Evolutionary conservation across 2,888 invertebrate species (phyloP).

Genomic region (Leucophenga maculata): DNA sequence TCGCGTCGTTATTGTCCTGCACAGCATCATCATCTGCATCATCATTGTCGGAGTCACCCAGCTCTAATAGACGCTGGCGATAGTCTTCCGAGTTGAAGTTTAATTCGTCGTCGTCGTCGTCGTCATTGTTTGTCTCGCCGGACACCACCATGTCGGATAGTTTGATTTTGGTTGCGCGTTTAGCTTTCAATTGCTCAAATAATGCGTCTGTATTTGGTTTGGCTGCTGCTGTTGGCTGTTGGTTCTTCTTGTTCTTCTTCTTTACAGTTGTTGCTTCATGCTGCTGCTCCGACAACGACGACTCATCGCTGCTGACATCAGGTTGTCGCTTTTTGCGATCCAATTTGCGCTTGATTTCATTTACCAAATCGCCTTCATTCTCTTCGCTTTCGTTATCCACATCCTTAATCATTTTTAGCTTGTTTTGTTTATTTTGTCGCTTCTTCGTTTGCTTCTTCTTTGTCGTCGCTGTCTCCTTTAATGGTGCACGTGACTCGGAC

Average conservation of each 20-base stretch:
- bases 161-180: constrained; percentile 60
- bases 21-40: constrained; percentile 30
- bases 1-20: constrained; percentile 30
- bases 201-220: constrained; percentile 49
- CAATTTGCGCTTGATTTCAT: constrained; percentile 64
- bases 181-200: constrained; percentile 64
- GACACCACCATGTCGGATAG: constrained; percentile 50
- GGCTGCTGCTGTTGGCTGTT: constrained; percentile 20
- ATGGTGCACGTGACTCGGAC: constrained; percentile 55
- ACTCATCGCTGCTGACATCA: constrained; percentile 49
- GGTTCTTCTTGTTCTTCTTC: constrained; percentile 28
- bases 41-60: constrained; percentile 53
- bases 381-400: constrained; percentile 39
- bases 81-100: constrained; percentile 71
- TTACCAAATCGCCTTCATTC: constrained; percentile 39
- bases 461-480: constrained; percentile 25
- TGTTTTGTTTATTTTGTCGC: constrained; percentile 33
- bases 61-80: constrained; percentile 67
- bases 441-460: constrained; percentile 9
- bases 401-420: constrained; percentile 32
- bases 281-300: constrained; percentile 30
- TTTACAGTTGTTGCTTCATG: neutral
- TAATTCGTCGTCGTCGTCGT: constrained; percentile 50
- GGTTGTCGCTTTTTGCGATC: constrained; percentile 57
- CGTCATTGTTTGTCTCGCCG: constrained; percentile 30